Evolutionary conservation across 2,797 vertebrate genomes (phyloP).

Genomic region (Carduelis carduelis): DNA sequence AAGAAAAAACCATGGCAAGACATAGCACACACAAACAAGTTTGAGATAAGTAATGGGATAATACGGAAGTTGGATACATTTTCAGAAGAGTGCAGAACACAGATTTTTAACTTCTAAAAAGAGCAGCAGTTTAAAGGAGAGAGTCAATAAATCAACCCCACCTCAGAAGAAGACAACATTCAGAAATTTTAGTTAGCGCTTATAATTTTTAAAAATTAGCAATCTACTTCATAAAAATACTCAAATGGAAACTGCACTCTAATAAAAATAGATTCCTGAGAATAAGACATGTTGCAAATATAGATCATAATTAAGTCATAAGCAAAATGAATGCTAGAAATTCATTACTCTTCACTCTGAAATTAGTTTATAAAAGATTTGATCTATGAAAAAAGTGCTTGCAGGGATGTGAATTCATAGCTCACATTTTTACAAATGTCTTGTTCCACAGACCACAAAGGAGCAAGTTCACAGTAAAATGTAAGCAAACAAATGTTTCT

Average conservation of each 20-base stretch:
- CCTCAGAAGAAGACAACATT: background rate
- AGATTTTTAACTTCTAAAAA: background rate
- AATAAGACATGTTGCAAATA: background rate
- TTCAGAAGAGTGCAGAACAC: background rate
- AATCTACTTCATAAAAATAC: background rate
- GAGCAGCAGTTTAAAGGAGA: background rate
- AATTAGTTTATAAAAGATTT: background rate
- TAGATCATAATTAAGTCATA: background rate
- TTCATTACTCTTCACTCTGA: background rate
- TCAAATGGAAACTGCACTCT: background rate
- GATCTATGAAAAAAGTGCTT: background rate
- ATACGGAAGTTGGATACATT: background rate
- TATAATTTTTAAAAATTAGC: background rate
- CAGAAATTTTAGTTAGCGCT: background rate
- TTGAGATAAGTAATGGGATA: background rate
- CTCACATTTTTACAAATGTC: background rate
- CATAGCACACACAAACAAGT: background rate
- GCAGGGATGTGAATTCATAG: background rate
- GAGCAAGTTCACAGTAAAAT: background rate
- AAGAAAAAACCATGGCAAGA: constrained; percentile 4
- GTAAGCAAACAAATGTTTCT: background rate
- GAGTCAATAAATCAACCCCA: background rate
- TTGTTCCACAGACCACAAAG: background rate
- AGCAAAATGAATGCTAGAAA: background rate
- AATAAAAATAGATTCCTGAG: background rate